These are phyloP conservation scores for Champsocephalus esox DNA, from an alignment of 2,797 vertebrate genomes.

Conservation along the genomic window DNA sequence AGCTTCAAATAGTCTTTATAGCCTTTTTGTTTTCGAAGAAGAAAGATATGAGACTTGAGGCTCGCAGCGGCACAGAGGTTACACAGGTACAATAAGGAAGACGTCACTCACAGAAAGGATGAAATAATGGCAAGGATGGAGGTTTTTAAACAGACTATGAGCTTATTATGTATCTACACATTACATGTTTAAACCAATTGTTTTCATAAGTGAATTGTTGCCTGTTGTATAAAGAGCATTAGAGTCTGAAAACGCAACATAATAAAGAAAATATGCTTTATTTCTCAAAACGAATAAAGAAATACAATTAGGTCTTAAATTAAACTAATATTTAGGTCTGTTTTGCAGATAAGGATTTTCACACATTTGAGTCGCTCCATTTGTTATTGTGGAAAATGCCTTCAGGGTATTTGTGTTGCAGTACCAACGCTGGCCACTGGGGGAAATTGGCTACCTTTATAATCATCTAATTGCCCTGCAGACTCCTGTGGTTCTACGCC, in stretches of 20 bases:
- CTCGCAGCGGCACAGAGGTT: neutral
- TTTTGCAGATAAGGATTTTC: neutral
- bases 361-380: neutral
- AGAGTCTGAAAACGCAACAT: neutral
- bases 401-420: neutral
- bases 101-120: neutral
- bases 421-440: neutral
- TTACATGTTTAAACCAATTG: neutral
- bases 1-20: neutral
- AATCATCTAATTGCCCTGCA: neutral
- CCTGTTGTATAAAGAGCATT: neutral
- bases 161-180: neutral
- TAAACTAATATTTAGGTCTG: constrained; percentile 10
- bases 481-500: neutral
- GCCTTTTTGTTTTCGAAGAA: constrained; percentile 9
- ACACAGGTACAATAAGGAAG: neutral
- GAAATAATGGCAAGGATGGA: neutral
- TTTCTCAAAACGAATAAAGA: neutral
- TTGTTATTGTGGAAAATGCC: neutral
- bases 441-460: neutral
- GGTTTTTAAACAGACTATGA: neutral
- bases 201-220: neutral
- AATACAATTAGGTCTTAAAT: neutral
- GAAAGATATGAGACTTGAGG: neutral
- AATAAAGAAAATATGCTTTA: neutral